These are phyloP conservation scores for Barypeithes pellucidus DNA, from an alignment of 2,888 invertebrate genomes.

Conservation along the genomic window DNA sequence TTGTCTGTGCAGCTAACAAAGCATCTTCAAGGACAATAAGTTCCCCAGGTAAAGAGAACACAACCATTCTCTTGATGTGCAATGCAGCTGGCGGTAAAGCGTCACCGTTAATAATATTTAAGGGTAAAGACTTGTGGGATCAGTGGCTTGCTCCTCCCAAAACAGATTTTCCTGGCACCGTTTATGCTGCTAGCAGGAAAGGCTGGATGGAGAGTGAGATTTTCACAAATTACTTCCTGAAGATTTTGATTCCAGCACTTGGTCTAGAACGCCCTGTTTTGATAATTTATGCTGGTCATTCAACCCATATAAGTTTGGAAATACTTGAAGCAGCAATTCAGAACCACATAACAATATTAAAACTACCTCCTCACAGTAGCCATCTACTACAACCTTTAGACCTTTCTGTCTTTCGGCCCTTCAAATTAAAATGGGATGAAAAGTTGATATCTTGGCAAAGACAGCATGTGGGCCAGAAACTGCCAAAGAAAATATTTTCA, in stretches of 20 bases:
- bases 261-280: slow-evolving; percentile 54
- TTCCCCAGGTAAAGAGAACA: slow-evolving; percentile 62
- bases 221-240: slow-evolving; percentile 56
- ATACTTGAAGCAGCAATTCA: slow-evolving; percentile 23
- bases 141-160: slow-evolving; percentile 61
- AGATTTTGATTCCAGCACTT: slow-evolving; percentile 54
- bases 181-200: slow-evolving; percentile 61
- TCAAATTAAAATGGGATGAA: slow-evolving; percentile 32
- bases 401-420: slow-evolving; percentile 34
- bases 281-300: slow-evolving; percentile 36
- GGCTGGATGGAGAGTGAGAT: slow-evolving; percentile 62
- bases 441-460: slow-evolving; percentile 27
- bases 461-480: slow-evolving; percentile 52
- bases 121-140: slow-evolving; percentile 64
- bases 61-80: slow-evolving; percentile 59
- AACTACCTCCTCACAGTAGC: slow-evolving; percentile 55
- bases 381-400: slow-evolving; percentile 57
- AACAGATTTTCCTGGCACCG: slow-evolving; percentile 57
- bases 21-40: slow-evolving; percentile 38
- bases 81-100: slow-evolving; percentile 61
- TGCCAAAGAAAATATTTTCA: slow-evolving; percentile 55
- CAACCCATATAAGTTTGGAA: slow-evolving; percentile 29
- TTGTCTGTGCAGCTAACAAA: slow-evolving; percentile 58
- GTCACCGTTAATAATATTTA: slow-evolving; percentile 64
- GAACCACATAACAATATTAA: slow-evolving; percentile 42